Base-by-base conservation (phyloP, 2,113 vertebrate genomes). In the Sceloporus undulatus region DNA sequence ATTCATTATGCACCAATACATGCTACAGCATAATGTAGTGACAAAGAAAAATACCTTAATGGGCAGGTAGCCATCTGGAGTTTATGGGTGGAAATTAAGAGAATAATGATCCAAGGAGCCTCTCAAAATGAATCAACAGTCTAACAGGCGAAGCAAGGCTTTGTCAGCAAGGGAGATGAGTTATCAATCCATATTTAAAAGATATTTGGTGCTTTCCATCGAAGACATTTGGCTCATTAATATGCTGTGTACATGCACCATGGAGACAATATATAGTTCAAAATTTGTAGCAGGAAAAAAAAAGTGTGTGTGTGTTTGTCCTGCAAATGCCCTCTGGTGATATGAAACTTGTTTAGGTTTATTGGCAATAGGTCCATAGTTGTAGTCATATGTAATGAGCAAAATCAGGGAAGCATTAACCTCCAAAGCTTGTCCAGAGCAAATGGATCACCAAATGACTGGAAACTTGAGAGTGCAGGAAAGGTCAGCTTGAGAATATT, bases 11-110 rank as follows among this genome's bases (percentile, higher is more conserved):
- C 89, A 81, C 3, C 62, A 84, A 71, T 88, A 68, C 54, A 27
- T 89, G 87, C n/a, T 81, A 56, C 59, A 89, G 88, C 81, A 93
- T 93, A 92, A 91, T 76, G 66, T 10, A 89, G 66, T 68, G 91
- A 91, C 88, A 91, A 92, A 92, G 89, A 90, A 91, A 93, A 95
- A 93, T 91, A 90, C 13, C 71, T 84, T 89, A 92, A 91, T 87
- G 85, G 77, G 23, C 88, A 92, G 40, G 87, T 84, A 90, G 85
- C 90, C 89, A 94, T 95, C 85, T 94, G 91, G 90, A 94, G 66
- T 93, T 90, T 84, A 40, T 82, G 71, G 59, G 52, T 10, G 29
- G 34, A 77, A 86, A 78, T 86, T 77, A 92, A 90, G 87, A 88
- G 85, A 94, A 86, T 93, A 92, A 94, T 86, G 85, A 91, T 90